These are phyloP conservation scores for Scolopax bukidnonensis DNA, from an alignment of 2,797 vertebrate species.

Conservation along the genomic window DNA sequence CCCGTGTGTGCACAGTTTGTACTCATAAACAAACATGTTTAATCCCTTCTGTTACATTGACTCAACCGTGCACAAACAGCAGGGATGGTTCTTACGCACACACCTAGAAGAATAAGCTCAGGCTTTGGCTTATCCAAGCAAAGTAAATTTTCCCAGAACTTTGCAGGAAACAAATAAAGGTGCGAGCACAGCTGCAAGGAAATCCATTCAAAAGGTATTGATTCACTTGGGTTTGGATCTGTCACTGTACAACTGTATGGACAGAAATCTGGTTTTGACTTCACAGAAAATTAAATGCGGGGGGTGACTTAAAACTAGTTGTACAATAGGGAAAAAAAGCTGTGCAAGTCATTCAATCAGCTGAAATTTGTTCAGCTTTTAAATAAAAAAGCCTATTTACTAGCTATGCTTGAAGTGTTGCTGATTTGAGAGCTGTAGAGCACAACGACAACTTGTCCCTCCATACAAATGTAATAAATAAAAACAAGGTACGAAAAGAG, in stretches of 20 bases:
- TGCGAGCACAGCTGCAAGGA: neutral
- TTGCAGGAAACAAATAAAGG: constrained; percentile 31
- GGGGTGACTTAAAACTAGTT: neutral
- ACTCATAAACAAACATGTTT: neutral
- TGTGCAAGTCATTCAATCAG: neutral
- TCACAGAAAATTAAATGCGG: neutral
- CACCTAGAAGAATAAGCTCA: neutral
- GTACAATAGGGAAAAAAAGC: neutral
- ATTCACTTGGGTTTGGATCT: neutral
- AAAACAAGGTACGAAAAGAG: neutral
- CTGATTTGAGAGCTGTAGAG: neutral
- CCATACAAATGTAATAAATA: neutral
- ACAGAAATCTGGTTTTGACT: neutral
- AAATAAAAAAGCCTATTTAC: neutral
- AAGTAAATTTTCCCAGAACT: neutral
- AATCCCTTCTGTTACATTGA: neutral
- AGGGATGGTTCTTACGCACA: neutral
- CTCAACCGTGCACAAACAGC: neutral
- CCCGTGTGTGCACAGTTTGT: neutral
- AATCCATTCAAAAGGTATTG: neutral
- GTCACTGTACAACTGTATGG: neutral
- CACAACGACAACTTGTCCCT: neutral
- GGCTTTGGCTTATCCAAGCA: neutral
- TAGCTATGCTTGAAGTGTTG: neutral
- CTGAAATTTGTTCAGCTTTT: neutral